Conservation (phyloP, 2,797 vertebrate species). For the Sylvia borin region DNA sequence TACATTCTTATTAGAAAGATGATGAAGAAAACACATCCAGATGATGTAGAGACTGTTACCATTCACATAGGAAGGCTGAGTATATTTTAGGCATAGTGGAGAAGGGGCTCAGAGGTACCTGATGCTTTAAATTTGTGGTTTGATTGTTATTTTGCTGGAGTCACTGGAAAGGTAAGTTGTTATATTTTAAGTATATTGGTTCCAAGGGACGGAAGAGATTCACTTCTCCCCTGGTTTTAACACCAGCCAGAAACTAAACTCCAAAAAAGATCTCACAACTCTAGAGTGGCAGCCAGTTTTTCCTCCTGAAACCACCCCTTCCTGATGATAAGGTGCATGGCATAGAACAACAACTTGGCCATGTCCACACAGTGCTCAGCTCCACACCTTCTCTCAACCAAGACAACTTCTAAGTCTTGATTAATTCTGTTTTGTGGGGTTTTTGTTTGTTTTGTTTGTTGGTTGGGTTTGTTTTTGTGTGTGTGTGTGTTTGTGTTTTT, state of each 20-base stretch:
- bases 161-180: neutral
- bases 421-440: neutral
- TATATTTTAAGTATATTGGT: neutral
- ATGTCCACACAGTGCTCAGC: neutral
- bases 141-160: neutral
- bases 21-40: neutral
- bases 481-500: neutral
- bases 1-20: neutral
- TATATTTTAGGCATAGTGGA: neutral
- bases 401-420: neutral
- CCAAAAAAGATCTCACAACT: neutral
- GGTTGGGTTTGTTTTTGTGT: too few relatives aligned
- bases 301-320: fast-evolving
- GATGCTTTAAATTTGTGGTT: neutral
- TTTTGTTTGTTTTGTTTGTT: neutral
- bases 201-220: neutral
- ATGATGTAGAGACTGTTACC: neutral
- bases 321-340: too few relatives aligned
- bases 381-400: neutral
- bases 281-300: neutral
- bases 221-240: neutral
- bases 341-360: neutral
- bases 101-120: neutral
- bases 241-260: neutral
- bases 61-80: neutral